Evolutionary conservation across 1,140 invertebrate genomes (phyloP), one percentile per base, ranked within the genome.

Genomic region (Ctenoplectra terminalis): DNA sequence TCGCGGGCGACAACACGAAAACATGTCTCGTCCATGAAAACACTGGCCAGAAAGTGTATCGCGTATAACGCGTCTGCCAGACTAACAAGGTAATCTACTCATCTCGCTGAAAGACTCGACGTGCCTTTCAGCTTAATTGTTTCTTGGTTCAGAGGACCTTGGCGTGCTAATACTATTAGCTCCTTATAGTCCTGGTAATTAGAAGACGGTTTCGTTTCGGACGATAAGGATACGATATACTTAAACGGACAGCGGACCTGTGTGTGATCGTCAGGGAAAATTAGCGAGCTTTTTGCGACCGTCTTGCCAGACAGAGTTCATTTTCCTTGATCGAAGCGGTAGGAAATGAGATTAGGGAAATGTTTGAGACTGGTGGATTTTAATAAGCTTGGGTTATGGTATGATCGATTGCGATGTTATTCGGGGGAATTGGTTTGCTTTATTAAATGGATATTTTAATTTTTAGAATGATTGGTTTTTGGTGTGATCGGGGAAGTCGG

Each of bases 51-150:
- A 70, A 46, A 29, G 70, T 37, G 79, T 75, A 82, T 79, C 54
- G 46, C 48, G 31, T 77, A 60, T 77, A 86, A 69, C 78, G 31
- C 26, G 23, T 52, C n/a, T 50, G 50, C 50, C 54, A 70, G 63
- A 72, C 66, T 86, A 87, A 87, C 60, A 61, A 77, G 60, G 29
- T 88, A 88, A 88, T 88, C 87, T 84, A 83, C 77, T 88, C 81
- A 70, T 86, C 84, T 72, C 63, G 83, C 50, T 79, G 75, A 88
- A 88, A 88, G 87, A 88, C 84, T 86, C 73, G 77, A 75, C 81
- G 61, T 71, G 56, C 72, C 87, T 88, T 84, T 86, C 84, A 86
- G 76, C 73, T 87, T 86, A 88, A 88, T 88, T 88, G 86, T 88
- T 88, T 85, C 73, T 64, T 46, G 13, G 72, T 26, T 48, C 78